Conservation (phyloP, 2,113 vertebrate genomes). For the Sturnira hondurensis region DNA sequence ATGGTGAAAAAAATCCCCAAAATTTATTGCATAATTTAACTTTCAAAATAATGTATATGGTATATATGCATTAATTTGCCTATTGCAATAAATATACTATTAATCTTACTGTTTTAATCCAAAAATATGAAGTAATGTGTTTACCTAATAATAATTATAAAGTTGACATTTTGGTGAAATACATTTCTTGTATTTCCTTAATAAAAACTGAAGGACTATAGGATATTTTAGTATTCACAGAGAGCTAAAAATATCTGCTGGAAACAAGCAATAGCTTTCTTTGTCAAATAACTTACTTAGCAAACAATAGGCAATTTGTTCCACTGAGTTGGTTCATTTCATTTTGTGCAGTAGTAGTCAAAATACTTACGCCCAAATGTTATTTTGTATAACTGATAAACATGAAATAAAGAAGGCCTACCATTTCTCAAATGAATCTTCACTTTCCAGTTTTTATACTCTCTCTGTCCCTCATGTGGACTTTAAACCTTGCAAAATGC, state of each 20-base stretch:
- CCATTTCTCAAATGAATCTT: constrained; percentile 35
- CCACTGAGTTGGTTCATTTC: background rate
- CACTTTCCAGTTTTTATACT: constrained; percentile 1
- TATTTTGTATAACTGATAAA: background rate
- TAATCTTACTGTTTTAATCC: background rate
- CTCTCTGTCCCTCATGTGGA: background rate
- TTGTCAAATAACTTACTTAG: background rate
- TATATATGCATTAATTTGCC: background rate
- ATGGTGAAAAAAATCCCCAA: background rate
- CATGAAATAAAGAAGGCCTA: background rate
- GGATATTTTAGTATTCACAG: background rate
- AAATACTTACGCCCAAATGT: background rate
- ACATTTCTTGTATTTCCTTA: background rate
- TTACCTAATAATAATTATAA: background rate
- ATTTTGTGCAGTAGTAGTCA: background rate
- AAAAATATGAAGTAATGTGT: background rate
- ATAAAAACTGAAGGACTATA: background rate
- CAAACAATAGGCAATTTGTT: background rate
- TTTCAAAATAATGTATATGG: background rate
- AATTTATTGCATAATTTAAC: background rate
- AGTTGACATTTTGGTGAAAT: background rate
- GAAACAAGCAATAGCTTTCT: background rate
- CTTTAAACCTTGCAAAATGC: constrained; percentile 41
- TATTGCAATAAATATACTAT: background rate
- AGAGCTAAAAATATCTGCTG: background rate